Base-by-base conservation (phyloP, 2,797 vertebrate species). In the Micropoecilia bifurca region DNA sequence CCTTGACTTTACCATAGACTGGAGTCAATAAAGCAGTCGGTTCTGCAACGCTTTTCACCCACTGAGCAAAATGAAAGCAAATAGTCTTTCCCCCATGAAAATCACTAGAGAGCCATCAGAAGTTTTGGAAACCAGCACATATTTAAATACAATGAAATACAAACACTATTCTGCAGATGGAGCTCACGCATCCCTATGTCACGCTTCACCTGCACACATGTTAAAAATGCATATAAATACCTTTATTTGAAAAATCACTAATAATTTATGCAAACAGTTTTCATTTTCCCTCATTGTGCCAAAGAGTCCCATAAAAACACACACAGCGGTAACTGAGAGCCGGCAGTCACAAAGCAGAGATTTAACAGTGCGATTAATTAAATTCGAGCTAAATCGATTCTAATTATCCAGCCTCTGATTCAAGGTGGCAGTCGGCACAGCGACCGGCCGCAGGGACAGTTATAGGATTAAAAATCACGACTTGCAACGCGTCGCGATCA, bases 351-450 rank as follows among this genome's bases (percentile, higher is more conserved):
- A 53, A 94, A 95, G 93, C 89, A 93, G 91, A 93, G 95, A 97
- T 97, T 97, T 97, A 97, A 95, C 90, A 88, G 80, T 90, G 91
- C 96, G 95, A 97, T 97, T 97, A 96, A 97, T 97, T 97, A 95
- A 97, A 96, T 95, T 95, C 94, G 94, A 93, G 92, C 85, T 94
- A 93, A 97, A 98, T 97, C 96, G 96, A 97, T 98, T 97, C 93
- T 95, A 96, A 96, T 97, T 96, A 96, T 95, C 92, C 78, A 92
- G 93, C 95, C 93, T 95, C 91, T 90, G 94, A 95, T 95, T 90
- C 84, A 71, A 83, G 85, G 88, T 77, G 85, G 89, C 75, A n/a
- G 73, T 77, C 91, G 87, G 91, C 87, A 85, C 88, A 90, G 80
- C 76, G 88, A 86, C 79, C 87, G 75, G 66, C 82, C 80, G 76